phyloP scores from a whole-genome alignment of 2,113 vertebrate species.

The Rhynchomys soricoides region DNA sequence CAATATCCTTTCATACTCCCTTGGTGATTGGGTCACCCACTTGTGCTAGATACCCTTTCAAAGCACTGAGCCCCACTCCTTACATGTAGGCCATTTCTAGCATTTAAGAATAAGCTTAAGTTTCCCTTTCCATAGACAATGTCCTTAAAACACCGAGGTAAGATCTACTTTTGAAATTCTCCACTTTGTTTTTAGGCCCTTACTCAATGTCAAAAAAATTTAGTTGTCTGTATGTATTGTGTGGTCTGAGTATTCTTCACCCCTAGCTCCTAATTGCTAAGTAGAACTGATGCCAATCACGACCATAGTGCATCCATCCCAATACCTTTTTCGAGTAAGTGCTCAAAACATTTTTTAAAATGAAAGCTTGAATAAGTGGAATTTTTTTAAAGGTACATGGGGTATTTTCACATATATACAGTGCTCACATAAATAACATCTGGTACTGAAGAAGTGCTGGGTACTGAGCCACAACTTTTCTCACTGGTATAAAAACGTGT shows the following conservation, averaged over 20 bases:
- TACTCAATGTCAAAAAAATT: background rate
- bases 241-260: background rate
- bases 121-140: background rate
- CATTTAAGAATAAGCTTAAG: background rate
- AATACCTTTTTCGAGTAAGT: background rate
- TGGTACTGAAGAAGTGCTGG: background rate
- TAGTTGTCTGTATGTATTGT: background rate
- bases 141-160: background rate
- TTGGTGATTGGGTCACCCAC: background rate
- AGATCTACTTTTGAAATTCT: background rate
- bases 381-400: background rate
- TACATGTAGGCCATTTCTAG: background rate
- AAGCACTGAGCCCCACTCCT: accelerated
- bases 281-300: background rate
- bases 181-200: background rate
- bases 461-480: background rate
- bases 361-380: background rate
- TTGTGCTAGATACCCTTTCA: no score
- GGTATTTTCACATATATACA: background rate
- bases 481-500: background rate
- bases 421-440: background rate
- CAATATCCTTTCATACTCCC: background rate
- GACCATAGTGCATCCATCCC: background rate
- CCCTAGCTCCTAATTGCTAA: background rate
- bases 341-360: background rate